phyloP scores from a whole-genome alignment of 2,888 invertebrate genomes.

The Apotomis turbidana region DNA sequence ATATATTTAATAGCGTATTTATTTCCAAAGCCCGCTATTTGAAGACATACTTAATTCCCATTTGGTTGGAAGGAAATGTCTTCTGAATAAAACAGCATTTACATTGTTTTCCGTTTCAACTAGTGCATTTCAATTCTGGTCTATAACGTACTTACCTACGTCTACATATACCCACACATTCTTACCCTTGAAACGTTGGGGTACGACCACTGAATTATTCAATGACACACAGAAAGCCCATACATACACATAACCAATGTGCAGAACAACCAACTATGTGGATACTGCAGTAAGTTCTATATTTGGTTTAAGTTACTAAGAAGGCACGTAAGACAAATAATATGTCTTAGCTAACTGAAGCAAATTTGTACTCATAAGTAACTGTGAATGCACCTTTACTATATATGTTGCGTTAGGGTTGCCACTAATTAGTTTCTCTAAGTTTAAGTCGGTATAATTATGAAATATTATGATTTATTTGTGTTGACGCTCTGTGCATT shows the following conservation, averaged over 20 bases:
- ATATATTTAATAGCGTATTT: no score
- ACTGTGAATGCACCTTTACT: slow-evolving; percentile 76
- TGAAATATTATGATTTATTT: slow-evolving; percentile 49
- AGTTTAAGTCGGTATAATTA: slow-evolving; percentile 43
- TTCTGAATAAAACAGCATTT: neutral
- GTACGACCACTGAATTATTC: slow-evolving; percentile 82
- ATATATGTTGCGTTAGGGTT: slow-evolving; percentile 62
- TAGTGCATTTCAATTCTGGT: slow-evolving; percentile 50
- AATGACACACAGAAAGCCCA: slow-evolving; percentile 80
- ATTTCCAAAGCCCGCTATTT: neutral
- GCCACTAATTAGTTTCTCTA: slow-evolving; percentile 66
- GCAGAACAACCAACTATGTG: slow-evolving; percentile 65
- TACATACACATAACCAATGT: slow-evolving; percentile 78
- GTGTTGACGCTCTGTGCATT: slow-evolving; percentile 20
- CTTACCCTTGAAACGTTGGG: slow-evolving; percentile 82
- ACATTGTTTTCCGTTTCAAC: neutral
- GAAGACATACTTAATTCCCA: neutral
- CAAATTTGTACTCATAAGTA: slow-evolving; percentile 78
- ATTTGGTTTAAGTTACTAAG: slow-evolving; percentile 67
- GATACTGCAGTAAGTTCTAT: slow-evolving; percentile 63
- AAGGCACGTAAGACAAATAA: slow-evolving; percentile 79
- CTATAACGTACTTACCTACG: slow-evolving; percentile 23
- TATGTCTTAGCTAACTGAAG: slow-evolving; percentile 76
- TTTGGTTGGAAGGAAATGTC: neutral
- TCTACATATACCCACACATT: slow-evolving; percentile 65